Evolutionary conservation across 2,797 vertebrate species (phyloP), one percentile per base, ranked within the genome.

Genomic region (Artibeus lituratus): DNA sequence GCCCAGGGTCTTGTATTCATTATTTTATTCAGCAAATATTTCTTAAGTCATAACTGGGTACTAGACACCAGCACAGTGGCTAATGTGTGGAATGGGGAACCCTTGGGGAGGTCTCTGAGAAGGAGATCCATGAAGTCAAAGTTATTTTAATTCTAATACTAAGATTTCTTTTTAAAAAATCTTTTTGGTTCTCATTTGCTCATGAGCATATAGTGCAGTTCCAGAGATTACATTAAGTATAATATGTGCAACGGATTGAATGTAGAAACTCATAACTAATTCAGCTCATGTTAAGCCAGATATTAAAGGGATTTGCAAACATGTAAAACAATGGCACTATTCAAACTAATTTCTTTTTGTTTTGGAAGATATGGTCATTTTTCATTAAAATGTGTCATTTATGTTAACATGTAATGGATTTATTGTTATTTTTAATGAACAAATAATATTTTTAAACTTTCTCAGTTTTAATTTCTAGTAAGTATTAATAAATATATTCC

Each of bases 391-490:
- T 72, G 19, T 86, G 4, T 57, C 62, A 21, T 87, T 93, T 88
- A 85, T 83, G 10, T 83, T 83, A 70, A 78, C 12, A 62, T 73
- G 10, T 42, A 87, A 59, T 55, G 22, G 16, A 15, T 53, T 94
- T 92, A 19, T 76, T 89, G 32, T 82, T 37, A 37, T 86, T 90
- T 80, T 81, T 32, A 47, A 83, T 53, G 19, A 87, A 76, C 78
- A 90, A 87, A 44, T 87, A 81, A 73, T 85, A 86, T 69, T 74
- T 90, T 92, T 32, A 51, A 93, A 72, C 7, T n/a, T 87, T 42
- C 26, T 84, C 42, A 24, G 10, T 92, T 90, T 96, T 49, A 74
- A 92, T 95, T 96, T 96, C 47, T 77, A 80, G 21, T 78, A 51
- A 90, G 55, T 93, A 83, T 92, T 65, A 62, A 44, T 90, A 42